These are phyloP conservation scores for Pantherophis vulpinus DNA, from an alignment of 2,797 vertebrate species.

Conservation along the genomic window DNA sequence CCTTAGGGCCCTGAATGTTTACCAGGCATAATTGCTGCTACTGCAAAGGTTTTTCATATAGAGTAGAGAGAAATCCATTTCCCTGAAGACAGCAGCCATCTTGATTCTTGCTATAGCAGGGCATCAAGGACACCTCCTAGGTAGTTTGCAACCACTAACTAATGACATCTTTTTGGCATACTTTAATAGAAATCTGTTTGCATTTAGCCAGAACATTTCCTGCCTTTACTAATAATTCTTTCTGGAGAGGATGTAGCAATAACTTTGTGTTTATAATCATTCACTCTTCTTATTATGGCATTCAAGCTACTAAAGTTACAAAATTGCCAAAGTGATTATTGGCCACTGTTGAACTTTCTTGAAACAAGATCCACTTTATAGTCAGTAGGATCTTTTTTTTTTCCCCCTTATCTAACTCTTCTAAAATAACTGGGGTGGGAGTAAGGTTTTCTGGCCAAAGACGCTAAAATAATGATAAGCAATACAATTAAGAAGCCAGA, in stretches of 20 bases:
- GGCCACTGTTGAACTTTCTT: slow-evolving; percentile 71
- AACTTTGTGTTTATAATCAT: slow-evolving; percentile 38
- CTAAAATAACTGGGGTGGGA: slow-evolving; percentile 50
- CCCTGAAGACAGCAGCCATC: background rate
- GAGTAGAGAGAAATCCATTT: background rate
- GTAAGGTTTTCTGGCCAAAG: slow-evolving; percentile 60
- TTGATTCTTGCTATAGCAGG: slow-evolving; percentile 33
- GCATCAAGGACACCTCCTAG: slow-evolving; percentile 34
- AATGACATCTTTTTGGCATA: slow-evolving; percentile 1
- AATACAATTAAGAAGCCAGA: slow-evolving; percentile 49
- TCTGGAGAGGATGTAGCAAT: slow-evolving; percentile 28
- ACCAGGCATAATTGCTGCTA: background rate
- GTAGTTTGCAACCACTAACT: background rate
- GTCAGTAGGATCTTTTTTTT: slow-evolving; percentile 49
- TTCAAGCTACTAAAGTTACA: slow-evolving; percentile 70
- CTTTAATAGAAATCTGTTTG: slow-evolving; percentile 35
- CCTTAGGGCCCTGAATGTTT: background rate
- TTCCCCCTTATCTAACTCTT: slow-evolving; percentile 65
- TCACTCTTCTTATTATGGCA: slow-evolving; percentile 54
- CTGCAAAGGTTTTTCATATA: background rate
- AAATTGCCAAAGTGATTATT: slow-evolving; percentile 71
- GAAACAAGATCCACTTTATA: slow-evolving; percentile 58
- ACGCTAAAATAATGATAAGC: slow-evolving; percentile 43
- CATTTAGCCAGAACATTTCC: slow-evolving; percentile 31
- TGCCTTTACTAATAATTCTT: slow-evolving; percentile 62